These are phyloP conservation scores for Aphelocoma californica DNA, from an alignment of 2,797 vertebrate species.

Conservation along the genomic window DNA sequence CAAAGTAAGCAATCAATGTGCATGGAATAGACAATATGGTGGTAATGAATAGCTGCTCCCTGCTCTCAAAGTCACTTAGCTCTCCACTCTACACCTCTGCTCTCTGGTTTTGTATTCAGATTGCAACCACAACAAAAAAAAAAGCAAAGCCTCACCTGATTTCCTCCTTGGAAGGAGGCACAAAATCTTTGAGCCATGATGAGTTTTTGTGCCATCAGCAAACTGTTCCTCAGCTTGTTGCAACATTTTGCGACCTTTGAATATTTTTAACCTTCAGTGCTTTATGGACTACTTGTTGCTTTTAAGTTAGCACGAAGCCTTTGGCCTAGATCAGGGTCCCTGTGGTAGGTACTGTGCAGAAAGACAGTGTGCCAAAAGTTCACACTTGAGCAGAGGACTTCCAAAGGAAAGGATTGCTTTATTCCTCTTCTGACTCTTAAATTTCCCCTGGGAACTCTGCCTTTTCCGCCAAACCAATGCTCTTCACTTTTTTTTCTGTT, in stretches of 20 bases:
- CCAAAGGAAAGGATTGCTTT: neutral
- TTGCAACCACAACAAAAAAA: neutral
- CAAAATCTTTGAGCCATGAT: neutral
- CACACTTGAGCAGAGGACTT: neutral
- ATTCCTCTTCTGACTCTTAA: neutral
- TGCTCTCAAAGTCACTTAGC: neutral
- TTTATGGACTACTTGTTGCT: neutral
- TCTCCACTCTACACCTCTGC: neutral
- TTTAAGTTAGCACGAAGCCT: neutral
- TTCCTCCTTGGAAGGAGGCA: neutral
- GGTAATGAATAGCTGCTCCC: neutral
- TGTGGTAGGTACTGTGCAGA: neutral
- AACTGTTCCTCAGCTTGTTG: neutral
- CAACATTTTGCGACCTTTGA: neutral
- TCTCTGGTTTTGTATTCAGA: neutral
- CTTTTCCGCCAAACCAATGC: neutral
- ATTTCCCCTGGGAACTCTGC: neutral
- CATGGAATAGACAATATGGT: neutral
- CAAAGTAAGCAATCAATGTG: neutral
- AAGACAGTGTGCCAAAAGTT: neutral
- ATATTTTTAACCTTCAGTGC: neutral
- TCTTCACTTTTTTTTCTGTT: neutral
- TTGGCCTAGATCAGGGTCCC: neutral
- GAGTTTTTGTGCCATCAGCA: neutral
- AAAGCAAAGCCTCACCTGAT: neutral